A percentile compares a stretch with the other conserved stretches of the same genome.
Evolutionary conservation across 2,888 invertebrate species (phyloP).

Genomic region (Eupithecia tripunctaria): DNA sequence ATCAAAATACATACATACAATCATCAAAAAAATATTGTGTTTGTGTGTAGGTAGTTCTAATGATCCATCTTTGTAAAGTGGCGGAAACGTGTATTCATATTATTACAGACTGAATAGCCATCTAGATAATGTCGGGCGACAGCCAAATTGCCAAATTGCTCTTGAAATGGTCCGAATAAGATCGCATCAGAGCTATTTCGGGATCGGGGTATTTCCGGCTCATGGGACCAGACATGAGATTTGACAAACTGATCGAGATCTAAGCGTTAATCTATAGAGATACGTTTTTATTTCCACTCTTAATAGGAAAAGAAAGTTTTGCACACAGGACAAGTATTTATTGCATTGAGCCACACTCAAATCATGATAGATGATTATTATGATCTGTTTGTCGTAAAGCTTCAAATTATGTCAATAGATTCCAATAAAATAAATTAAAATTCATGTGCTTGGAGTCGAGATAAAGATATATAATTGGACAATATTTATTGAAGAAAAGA

Average conservation of each 20-base stretch:
- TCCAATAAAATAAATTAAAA: too few species aligned
- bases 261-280: background rate
- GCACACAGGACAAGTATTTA: background rate
- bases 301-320: background rate
- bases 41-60: too few species aligned
- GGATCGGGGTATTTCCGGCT: background rate
- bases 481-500: too few species aligned
- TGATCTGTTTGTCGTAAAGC: too few species aligned
- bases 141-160: slow-evolving; percentile 27
- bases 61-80: background rate
- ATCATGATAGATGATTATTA: background rate
- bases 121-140: background rate
- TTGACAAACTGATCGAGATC: background rate
- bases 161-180: background rate
- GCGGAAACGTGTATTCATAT: slow-evolving; percentile 9
- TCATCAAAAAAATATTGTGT: too few species aligned
- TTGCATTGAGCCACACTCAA: background rate
- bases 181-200: slow-evolving; percentile 13
- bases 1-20: background rate
- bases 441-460: too few species aligned
- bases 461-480: too few species aligned
- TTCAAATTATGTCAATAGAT: too few species aligned
- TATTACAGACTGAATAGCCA: slow-evolving; percentile 21
- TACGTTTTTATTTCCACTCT: background rate
- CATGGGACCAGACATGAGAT: background rate